phyloP scores from a whole-genome alignment of 92 coral and sea anemone genomes.

The Chrysogorgia sp. region DNA sequence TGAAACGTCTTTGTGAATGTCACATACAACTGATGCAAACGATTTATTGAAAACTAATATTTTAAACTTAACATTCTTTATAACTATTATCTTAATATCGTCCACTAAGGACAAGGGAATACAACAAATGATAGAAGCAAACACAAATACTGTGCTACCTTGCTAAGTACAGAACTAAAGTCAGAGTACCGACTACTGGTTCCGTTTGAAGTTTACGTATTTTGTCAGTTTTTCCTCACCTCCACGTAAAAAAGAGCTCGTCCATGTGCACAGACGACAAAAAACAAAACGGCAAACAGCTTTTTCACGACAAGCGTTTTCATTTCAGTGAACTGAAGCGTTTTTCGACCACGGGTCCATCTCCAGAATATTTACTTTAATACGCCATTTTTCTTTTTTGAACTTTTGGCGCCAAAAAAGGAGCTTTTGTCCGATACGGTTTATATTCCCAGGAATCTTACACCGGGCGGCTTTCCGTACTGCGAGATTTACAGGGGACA shows the following conservation, averaged over 20 bases:
- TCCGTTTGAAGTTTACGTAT: too few species aligned
- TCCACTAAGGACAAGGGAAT: too few species aligned
- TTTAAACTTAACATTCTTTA: too few species aligned
- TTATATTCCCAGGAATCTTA: background rate
- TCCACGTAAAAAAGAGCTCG: conserved; percentile 22
- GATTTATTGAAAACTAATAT: too few species aligned
- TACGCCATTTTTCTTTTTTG: conserved; percentile 39
- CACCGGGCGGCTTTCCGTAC: background rate
- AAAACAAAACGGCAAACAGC: conserved; percentile 5
- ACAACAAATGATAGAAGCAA: background rate
- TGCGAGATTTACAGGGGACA: too few species aligned
- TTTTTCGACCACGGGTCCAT: background rate
- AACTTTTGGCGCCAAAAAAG: conserved; percentile 27
- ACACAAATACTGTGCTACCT: background rate
- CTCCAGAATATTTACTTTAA: background rate
- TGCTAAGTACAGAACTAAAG: background rate
- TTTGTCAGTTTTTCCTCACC: conserved; percentile 1
- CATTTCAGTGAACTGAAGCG: background rate
- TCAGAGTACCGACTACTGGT: background rate
- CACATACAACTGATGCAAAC: too few species aligned
- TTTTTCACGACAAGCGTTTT: background rate
- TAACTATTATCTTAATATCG: background rate
- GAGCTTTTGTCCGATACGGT: background rate
- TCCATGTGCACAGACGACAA: background rate
- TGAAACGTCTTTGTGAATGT: background rate